Conservation (phyloP, 2,113 vertebrate genomes). For the Callospermophilus lateralis region DNA sequence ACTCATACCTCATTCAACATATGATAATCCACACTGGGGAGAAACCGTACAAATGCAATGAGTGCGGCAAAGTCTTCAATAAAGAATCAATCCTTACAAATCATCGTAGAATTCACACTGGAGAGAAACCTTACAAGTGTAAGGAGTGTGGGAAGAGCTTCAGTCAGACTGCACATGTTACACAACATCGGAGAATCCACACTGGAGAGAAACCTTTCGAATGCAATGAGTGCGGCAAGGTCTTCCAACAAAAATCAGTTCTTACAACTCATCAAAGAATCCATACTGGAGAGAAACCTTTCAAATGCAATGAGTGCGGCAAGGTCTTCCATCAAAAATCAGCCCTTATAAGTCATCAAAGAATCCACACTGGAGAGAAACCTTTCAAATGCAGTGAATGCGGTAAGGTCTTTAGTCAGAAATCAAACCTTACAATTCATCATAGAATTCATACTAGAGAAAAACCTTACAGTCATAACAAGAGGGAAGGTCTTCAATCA, state of each 20-base stretch:
- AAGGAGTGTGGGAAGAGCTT: too few relatives aligned
- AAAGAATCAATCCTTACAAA: too few relatives aligned
- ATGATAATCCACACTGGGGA: constrained; percentile 15
- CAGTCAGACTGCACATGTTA: too few relatives aligned
- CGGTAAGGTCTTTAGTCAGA: neutral
- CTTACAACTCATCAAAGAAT: neutral
- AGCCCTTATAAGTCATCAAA: neutral
- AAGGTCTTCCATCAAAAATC: neutral
- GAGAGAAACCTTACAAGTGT: too few relatives aligned
- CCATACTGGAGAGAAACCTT: constrained; percentile 9
- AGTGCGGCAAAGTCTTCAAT: neutral
- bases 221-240: too few relatives aligned
- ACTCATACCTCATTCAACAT: neutral
- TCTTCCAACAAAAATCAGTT: too few relatives aligned
- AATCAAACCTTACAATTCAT: neutral
- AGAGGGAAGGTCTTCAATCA: neutral
- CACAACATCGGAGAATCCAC: too few relatives aligned
- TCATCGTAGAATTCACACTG: too few relatives aligned
- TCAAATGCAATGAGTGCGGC: neutral
- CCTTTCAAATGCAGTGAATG: neutral
- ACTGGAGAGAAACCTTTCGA: too few relatives aligned
- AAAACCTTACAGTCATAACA: neutral
- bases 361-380: neutral
- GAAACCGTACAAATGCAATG: constrained; percentile 13
- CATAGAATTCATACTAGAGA: neutral